Evolutionary conservation across 37 sponge, comb jelly and placozoan species (phyloP).

Genomic region (Oscarella lobularis): DNA sequence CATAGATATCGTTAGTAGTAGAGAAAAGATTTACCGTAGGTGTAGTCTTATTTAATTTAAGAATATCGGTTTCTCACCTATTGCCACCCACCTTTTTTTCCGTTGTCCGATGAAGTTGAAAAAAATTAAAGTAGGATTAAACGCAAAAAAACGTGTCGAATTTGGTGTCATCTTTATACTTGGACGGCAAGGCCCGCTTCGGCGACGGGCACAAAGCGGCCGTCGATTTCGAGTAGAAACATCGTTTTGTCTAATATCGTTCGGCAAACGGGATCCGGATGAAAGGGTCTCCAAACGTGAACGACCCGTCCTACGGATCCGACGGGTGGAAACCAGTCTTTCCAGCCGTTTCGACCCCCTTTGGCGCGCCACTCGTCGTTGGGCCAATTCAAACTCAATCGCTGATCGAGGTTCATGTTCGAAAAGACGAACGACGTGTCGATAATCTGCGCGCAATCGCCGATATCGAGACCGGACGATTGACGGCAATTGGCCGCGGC

Average conservation of each 20-base stretch:
- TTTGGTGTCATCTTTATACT: not conserved
- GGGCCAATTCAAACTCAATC: conserved; percentile 48
- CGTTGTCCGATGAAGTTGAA: too few species aligned
- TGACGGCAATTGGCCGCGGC: too few species aligned
- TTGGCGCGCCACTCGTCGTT: conserved; percentile 26
- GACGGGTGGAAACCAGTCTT: conserved; percentile 45
- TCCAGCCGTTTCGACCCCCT: conserved; percentile 37
- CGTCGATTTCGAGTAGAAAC: not conserved
- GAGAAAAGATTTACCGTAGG: too few species aligned
- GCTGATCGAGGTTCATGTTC: not conserved
- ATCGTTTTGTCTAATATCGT: not conserved
- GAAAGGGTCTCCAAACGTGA: conserved; percentile 83
- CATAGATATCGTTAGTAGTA: too few species aligned
- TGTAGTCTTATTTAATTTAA: too few species aligned
- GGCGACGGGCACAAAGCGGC: not conserved
- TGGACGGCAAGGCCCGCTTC: not conserved
- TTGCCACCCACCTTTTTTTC: too few species aligned
- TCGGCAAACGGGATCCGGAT: conserved; percentile 6
- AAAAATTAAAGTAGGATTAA: too few species aligned
- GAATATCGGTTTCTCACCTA: too few species aligned
- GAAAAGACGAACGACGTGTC: not conserved
- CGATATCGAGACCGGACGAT: not conserved
- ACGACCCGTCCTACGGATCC: conserved; percentile 65
- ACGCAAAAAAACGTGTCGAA: too few species aligned
- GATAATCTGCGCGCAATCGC: not conserved